Evolutionary conservation across 2,888 invertebrate species (phyloP).

Genomic region (Parnassius apollo): DNA sequence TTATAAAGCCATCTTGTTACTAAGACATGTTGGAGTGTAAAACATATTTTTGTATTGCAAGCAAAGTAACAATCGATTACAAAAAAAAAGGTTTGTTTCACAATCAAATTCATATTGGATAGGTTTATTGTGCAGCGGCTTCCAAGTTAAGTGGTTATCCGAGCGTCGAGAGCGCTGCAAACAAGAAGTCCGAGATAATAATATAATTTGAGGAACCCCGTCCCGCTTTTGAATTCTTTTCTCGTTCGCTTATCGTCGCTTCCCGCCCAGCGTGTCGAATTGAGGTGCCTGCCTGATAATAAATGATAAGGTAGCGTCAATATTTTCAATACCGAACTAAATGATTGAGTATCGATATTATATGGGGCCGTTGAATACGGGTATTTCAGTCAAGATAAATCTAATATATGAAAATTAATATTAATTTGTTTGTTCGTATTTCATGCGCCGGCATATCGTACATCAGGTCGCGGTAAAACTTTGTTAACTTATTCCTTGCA

Average conservation of each 20-base stretch:
- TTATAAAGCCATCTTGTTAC: too few species aligned
- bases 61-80: too few species aligned
- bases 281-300: conserved; percentile 1
- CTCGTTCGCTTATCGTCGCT: conserved; percentile 12
- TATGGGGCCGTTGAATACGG: too few species aligned
- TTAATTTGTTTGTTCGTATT: too few species aligned
- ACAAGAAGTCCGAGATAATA: conserved; percentile 26
- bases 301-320: conserved; percentile 19
- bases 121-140: conserved; percentile 9
- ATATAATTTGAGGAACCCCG: conserved; percentile 24
- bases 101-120: conserved; percentile 2
- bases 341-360: conserved; percentile 2
- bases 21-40: too few species aligned
- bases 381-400: too few species aligned
- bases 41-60: too few species aligned
- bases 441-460: too few species aligned
- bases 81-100: too few species aligned
- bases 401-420: too few species aligned
- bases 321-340: conserved; percentile 9
- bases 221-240: conserved; percentile 21
- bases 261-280: conserved; percentile 10
- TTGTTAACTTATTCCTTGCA: too few species aligned
- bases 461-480: too few species aligned
- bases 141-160: conserved; percentile 23
- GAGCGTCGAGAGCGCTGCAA: conserved; percentile 21